Evolutionary conservation across 2,113 vertebrate genomes (phyloP).

Genomic region (Hymenochirus boettgeri): DNA sequence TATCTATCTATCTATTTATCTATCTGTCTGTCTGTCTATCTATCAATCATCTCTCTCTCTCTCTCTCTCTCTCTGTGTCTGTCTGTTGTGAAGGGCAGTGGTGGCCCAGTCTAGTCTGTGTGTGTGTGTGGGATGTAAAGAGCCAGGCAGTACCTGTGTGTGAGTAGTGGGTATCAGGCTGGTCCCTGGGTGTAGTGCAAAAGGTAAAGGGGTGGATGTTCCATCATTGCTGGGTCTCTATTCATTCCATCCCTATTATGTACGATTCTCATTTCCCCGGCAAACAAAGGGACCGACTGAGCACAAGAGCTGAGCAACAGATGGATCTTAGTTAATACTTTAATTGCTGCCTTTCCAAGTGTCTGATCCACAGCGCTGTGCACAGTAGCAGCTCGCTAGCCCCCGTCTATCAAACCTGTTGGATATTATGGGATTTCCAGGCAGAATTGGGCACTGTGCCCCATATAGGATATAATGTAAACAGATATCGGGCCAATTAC

Average conservation of each 20-base stretch:
- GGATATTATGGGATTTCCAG: conserved; percentile 26
- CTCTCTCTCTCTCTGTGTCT: conserved; percentile 3
- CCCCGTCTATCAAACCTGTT: conserved; percentile 43
- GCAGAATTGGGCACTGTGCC: conserved; percentile 21
- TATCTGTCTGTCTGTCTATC: no score
- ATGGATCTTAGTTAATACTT: conserved; percentile 45
- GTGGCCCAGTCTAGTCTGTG: no score
- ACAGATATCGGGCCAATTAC: no score
- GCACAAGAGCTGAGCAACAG: conserved; percentile 43
- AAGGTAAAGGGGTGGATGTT: no score
- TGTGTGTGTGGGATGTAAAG: no score
- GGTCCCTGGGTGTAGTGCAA: no score
- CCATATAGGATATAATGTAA: background rate
- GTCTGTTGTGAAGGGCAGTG: no score
- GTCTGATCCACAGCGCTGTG: conserved; percentile 44
- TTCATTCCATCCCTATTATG: no score
- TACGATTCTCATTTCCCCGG: background rate
- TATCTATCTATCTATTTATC: no score
- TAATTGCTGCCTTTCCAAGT: conserved; percentile 46
- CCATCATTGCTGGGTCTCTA: no score
- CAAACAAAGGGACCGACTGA: conserved; percentile 47
- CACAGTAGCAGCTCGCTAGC: conserved; percentile 9
- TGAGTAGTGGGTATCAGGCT: no score
- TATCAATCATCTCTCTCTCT: conserved; percentile 2
- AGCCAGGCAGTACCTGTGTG: no score